Percentiles rank a stretch among this genome's conserved stretches.
phyloP scores from a whole-genome alignment of 2,888 invertebrate genomes.

The Crepidodera aurea region DNA sequence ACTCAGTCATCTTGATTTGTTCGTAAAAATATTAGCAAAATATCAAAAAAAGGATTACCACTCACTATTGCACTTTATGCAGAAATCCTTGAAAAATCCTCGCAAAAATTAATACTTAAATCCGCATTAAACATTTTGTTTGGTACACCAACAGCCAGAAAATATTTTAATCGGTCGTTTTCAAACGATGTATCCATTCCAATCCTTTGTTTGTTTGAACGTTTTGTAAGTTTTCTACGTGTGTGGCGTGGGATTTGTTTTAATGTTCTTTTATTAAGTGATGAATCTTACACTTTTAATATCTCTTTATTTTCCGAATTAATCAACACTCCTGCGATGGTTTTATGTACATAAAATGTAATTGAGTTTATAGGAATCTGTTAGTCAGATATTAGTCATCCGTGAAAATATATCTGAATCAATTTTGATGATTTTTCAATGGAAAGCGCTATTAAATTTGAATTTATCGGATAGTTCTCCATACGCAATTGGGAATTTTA shows the following conservation, averaged over 20 bases:
- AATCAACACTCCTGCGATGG: constrained; percentile 7
- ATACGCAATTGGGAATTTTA: not conserved
- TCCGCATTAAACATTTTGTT: not conserved
- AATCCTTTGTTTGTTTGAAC: constrained; percentile 26
- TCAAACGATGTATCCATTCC: constrained; percentile 14
- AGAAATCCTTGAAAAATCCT: no score
- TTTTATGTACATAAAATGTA: not conserved
- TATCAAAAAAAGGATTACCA: no score
- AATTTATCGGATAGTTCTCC: not conserved
- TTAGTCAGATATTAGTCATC: constrained; percentile 17
- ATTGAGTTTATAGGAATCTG: constrained; percentile 14
- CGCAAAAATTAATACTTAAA: no score
- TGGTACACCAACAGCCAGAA: not conserved
- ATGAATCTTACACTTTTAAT: constrained; percentile 35
- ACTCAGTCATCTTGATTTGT: no score
- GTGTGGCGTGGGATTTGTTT: constrained; percentile 31
- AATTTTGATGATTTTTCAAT: not conserved
- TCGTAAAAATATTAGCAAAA: no score
- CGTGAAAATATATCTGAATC: not conserved
- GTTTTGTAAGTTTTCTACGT: constrained; percentile 12
- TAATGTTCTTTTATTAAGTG: constrained; percentile 31
- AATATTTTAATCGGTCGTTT: constrained; percentile 1
- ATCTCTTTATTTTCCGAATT: constrained; percentile 24
- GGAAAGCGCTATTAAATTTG: not conserved
- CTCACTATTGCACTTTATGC: no score